phyloP scores from a whole-genome alignment of 92 coral and sea anemone species.

The Blastomussa wellsi region DNA sequence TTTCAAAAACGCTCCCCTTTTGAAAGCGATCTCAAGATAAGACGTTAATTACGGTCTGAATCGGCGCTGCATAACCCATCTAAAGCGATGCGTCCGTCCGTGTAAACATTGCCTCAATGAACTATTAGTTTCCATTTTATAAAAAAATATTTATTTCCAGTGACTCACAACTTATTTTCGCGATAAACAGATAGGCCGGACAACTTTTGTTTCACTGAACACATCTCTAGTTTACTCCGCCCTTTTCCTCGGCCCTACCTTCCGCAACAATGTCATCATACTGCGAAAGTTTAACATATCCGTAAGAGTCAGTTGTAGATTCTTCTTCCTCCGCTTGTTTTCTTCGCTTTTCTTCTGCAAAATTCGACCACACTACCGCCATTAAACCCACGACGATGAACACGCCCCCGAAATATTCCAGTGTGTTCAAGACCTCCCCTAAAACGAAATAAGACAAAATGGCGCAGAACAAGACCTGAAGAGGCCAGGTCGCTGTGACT shows the following conservation, averaged over 20 bases:
- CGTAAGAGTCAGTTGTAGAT: constrained; percentile 30
- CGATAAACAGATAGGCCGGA: neutral
- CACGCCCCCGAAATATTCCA: constrained; percentile 69
- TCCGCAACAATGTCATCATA: constrained; percentile 60
- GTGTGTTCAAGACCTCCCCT: constrained; percentile 61
- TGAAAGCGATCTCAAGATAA: too few species aligned
- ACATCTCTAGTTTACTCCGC: constrained; percentile 12
- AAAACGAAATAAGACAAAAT: constrained; percentile 72
- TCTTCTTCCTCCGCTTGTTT: constrained; percentile 20
- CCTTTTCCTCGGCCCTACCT: constrained; percentile 1
- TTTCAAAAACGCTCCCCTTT: too few species aligned
- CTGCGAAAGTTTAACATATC: constrained; percentile 60
- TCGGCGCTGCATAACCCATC: too few species aligned
- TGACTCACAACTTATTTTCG: neutral
- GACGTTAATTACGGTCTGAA: too few species aligned
- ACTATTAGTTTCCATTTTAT: too few species aligned
- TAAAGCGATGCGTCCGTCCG: too few species aligned
- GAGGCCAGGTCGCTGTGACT: constrained; percentile 89
- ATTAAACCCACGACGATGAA: constrained; percentile 68
- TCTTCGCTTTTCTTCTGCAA: constrained; percentile 50
- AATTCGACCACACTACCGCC: constrained; percentile 83
- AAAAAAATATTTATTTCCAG: too few species aligned
- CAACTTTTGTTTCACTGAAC: neutral
- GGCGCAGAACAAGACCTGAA: constrained; percentile 83
- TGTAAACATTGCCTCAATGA: too few species aligned